Conservation (phyloP, 2,888 invertebrate genomes). For the Mesorhabditis sp. region DNA sequence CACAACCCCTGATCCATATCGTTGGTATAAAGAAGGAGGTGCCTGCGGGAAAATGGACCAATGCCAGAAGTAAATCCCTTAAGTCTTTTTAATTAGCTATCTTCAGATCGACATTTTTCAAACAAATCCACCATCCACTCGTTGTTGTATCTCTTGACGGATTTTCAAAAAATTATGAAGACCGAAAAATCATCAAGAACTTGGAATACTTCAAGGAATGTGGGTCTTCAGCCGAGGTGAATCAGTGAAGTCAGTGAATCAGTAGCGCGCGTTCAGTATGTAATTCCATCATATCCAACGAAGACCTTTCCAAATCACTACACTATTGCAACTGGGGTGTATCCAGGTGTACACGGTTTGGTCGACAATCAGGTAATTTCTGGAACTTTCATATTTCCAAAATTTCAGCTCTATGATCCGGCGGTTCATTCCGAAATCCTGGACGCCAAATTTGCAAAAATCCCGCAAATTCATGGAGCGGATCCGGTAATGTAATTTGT, state of each 20-base stretch:
- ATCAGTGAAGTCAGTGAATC: not conserved
- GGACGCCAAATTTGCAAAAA: not conserved
- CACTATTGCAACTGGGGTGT: not conserved
- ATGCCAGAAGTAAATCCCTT: not conserved
- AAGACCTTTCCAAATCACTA: constrained; percentile 1
- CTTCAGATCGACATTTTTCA: no score
- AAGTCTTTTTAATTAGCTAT: not conserved
- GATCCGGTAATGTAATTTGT: not conserved
- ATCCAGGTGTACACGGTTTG: not conserved
- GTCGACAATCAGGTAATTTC: not conserved
- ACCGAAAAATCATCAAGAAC: not conserved
- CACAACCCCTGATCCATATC: constrained; percentile 1
- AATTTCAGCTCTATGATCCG: not conserved
- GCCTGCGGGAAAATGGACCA: constrained; percentile 4
- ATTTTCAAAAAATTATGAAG: not conserved
- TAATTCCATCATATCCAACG: not conserved
- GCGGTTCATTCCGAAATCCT: not conserved
- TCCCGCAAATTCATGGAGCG: not conserved
- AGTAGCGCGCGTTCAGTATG: not conserved
- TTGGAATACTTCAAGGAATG: not conserved
- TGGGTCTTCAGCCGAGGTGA: not conserved
- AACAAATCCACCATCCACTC: not conserved
- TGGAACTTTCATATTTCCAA: not conserved
- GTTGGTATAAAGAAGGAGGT: not conserved
- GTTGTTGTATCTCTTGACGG: not conserved